Conservation (phyloP, 2,113 vertebrate species). For the Poeciliopsis occidentalis region DNA sequence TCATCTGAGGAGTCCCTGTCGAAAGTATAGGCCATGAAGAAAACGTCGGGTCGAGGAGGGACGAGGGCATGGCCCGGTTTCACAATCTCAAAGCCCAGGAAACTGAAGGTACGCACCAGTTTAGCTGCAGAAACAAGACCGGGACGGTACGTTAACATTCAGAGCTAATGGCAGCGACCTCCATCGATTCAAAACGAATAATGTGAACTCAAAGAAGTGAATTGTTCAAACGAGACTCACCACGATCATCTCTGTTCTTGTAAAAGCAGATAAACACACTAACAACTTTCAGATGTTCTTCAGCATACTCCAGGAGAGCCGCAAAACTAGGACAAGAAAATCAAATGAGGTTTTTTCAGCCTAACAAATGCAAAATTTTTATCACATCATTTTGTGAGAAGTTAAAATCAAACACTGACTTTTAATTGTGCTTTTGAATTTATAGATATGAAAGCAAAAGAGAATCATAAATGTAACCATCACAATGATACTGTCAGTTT, state of each 20-base stretch:
- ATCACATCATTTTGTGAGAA: too few species aligned
- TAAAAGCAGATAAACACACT: constrained; percentile 85
- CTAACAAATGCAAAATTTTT: not conserved
- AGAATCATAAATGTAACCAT: not conserved
- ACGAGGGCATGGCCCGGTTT: constrained; percentile 98
- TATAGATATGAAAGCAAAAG: too few species aligned
- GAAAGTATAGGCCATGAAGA: constrained; percentile 99
- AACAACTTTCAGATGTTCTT: constrained; percentile 84
- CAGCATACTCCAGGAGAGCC: constrained; percentile 82
- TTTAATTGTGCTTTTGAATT: too few species aligned
- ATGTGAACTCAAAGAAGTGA: too few species aligned
- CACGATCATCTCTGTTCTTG: constrained; percentile 84
- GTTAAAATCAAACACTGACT: too few species aligned
- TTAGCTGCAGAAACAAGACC: constrained; percentile 68
- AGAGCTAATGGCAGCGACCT: too few species aligned
- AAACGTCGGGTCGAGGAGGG: constrained; percentile 96
- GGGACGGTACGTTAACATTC: not conserved
- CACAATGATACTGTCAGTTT: not conserved
- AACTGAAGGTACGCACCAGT: constrained; percentile 93
- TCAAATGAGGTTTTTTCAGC: not conserved
- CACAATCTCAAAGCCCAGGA: constrained; percentile 99
- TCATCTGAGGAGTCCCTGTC: constrained; percentile 95
- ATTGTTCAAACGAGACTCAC: constrained; percentile 50
- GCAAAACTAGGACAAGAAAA: constrained; percentile 71
- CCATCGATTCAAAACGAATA: too few species aligned